Conservation (phyloP, 2,113 vertebrate species). For the Urocolius indicus region DNA sequence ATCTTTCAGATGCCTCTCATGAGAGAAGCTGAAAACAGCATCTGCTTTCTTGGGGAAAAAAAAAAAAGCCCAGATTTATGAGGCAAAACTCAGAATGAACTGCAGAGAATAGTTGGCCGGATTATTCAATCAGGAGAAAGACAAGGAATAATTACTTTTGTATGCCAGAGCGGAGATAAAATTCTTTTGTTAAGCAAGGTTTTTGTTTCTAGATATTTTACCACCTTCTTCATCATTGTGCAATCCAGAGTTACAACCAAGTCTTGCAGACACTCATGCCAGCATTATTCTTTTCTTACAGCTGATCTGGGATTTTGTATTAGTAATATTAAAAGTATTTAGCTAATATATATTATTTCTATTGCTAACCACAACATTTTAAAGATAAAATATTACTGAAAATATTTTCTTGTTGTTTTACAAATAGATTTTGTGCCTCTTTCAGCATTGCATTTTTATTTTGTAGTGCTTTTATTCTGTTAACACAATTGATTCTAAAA, state of each 20-base stretch:
- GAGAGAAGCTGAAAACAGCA: conserved; percentile 10
- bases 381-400: neutral
- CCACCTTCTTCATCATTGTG: neutral
- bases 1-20: neutral
- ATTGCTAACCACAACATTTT: neutral
- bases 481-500: neutral
- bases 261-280: fast-evolving
- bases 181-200: neutral
- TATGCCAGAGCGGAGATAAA: neutral
- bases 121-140: neutral
- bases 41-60: neutral
- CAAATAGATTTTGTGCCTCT: neutral
- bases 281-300: neutral
- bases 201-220: neutral
- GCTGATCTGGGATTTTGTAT: neutral
- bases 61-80: neutral
- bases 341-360: neutral
- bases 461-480: neutral
- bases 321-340: neutral
- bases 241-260: neutral
- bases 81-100: neutral
- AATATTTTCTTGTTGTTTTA: neutral
- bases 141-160: neutral
- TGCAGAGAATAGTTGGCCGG: neutral
- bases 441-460: neutral